Percentiles rank a stretch among this genome's conserved stretches.
These are phyloP conservation scores for Andrena cerasifolii DNA, from an alignment of 1,140 invertebrate species.

Conservation along the genomic window DNA sequence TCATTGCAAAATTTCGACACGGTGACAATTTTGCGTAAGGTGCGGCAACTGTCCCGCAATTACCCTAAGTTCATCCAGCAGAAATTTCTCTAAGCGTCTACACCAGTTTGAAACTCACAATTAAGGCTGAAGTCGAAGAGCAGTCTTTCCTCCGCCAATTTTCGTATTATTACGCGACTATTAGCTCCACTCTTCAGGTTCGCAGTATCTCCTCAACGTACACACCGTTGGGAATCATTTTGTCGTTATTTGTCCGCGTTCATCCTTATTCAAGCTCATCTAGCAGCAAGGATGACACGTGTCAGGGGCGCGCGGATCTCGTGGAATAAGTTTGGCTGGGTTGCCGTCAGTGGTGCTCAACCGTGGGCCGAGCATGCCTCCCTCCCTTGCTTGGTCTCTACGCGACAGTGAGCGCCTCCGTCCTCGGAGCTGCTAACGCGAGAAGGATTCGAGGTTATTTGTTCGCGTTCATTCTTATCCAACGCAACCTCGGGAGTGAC, in stretches of 20 bases:
- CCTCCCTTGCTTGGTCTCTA: background rate
- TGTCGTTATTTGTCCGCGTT: slow-evolving; percentile 36
- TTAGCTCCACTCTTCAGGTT: background rate
- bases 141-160: too few species aligned
- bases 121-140: too few species aligned
- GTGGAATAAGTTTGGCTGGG: slow-evolving; percentile 47
- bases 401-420: background rate
- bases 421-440: slow-evolving; percentile 17
- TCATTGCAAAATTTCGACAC: too few species aligned
- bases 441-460: slow-evolving; percentile 62
- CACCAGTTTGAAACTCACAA: too few species aligned
- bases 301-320: slow-evolving; percentile 12
- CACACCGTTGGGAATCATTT: slow-evolving; percentile 12
- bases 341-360: slow-evolving; percentile 42
- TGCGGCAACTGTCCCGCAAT: too few species aligned
- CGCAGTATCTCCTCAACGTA: background rate
- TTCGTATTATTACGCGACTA: too few species aligned
- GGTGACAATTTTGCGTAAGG: too few species aligned
- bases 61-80: too few species aligned
- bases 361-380: too few species aligned
- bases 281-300: slow-evolving; percentile 44
- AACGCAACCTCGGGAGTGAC: slow-evolving; percentile 57
- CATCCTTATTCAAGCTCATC: slow-evolving; percentile 45
- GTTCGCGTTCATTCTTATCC: slow-evolving; percentile 65
- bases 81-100: too few species aligned